Evolutionary conservation across 2,113 vertebrate genomes (phyloP), one percentile per base, ranked within the genome.

Genomic region (Ammodytes dubius): DNA sequence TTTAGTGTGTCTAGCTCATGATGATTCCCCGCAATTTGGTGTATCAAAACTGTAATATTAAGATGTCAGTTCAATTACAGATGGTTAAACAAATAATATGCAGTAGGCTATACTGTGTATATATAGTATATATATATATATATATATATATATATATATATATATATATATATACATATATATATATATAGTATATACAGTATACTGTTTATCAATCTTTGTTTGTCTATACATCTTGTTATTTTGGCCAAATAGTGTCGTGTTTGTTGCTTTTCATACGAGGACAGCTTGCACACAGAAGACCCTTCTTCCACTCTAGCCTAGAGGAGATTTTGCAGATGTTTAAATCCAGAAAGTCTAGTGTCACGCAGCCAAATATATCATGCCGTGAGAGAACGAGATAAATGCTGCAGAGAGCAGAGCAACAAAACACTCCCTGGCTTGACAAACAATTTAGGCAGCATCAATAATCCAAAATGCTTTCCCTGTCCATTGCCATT

Each of bases 401-500:
- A 77, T 52, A 63, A 84, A 69, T 40, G 60, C 79, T 86, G 85
- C 66, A 68, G 65, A 61, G 74, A 87, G 74, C 64, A 70, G 78
- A 77, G 61, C 70, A 84, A 79, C 67, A 77, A 57, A 82, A 82
- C 76, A 74, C 3, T 61, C 53, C 43, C 56, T 45, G 74, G 65
- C 79, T 72, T 42, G 52, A 81, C 61, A 82, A 85, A 91, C 75
- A 79, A 57, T 86, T 86, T 83, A 78, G 72, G 37, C 47, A 71
- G 70, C 64, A 64, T 78, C 57, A 84, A 64, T 78, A 82, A 84
- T 77, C 69, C 65, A 66, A 59, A 50, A 49, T 50, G 39, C 69
- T 77, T 53, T 83, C 52, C 46, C 7, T 46, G 40, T 57, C 56
- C 35, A 57, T 70, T 47, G 47, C 61, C 77, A 35, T 86, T 52